These are phyloP conservation scores for Anguilla marmorata DNA, from an alignment of 2,797 vertebrate species.

Conservation along the genomic window DNA sequence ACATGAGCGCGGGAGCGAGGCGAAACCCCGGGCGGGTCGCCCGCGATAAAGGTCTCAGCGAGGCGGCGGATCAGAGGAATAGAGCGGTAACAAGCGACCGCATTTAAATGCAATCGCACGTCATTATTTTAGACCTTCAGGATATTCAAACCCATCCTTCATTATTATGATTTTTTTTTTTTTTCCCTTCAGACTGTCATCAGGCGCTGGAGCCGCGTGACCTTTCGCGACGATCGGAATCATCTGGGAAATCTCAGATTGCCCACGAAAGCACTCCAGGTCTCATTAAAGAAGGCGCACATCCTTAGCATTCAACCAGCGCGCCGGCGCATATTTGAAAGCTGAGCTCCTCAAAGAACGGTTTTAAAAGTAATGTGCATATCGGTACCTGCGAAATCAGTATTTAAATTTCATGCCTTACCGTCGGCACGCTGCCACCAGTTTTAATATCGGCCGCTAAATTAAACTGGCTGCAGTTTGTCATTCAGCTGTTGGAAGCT, in stretches of 20 bases:
- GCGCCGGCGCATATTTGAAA: neutral
- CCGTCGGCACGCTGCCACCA: constrained; percentile 40
- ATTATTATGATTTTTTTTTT: neutral
- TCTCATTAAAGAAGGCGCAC: neutral
- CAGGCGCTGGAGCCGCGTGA: neutral
- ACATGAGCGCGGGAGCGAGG: neutral
- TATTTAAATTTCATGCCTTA: constrained; percentile 30
- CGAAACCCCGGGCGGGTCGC: neutral
- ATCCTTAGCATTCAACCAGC: too few relatives aligned
- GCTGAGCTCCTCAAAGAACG: neutral
- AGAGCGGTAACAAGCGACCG: neutral
- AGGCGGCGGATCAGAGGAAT: neutral
- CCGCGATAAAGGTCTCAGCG: neutral
- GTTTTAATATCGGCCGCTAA: constrained; percentile 45
- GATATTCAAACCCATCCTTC: neutral
- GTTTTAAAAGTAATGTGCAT: constrained; percentile 27
- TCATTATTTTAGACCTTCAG: neutral
- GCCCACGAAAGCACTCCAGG: neutral
- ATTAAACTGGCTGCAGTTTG: constrained; percentile 50
- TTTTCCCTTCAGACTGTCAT: neutral
- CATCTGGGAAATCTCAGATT: neutral
- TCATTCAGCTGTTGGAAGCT: constrained; percentile 53
- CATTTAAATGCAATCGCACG: neutral
- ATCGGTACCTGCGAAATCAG: constrained; percentile 33
- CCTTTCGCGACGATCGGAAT: neutral